phyloP scores from a whole-genome alignment of 35 echinoderm and acorn worm genomes.

The Chiridota heheva region DNA sequence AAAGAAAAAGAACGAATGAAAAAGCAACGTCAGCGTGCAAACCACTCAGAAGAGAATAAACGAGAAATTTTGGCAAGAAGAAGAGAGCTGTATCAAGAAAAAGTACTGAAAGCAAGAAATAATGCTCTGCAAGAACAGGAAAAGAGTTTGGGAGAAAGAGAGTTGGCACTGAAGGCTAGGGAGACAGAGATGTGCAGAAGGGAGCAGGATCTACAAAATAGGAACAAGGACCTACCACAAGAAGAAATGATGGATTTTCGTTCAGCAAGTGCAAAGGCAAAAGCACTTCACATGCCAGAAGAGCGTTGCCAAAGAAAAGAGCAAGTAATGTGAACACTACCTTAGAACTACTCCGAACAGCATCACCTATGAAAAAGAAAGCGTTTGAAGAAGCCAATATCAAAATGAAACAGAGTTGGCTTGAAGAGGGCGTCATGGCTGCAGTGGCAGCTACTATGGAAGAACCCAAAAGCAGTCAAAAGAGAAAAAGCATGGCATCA shows the following conservation, averaged over 20 bases:
- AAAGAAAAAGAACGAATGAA: conserved; percentile 16
- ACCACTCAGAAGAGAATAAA: not conserved
- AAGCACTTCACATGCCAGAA: conserved; percentile 54
- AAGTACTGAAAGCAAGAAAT: not conserved
- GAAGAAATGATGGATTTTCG: conserved; percentile 17
- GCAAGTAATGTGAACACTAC: conserved; percentile 36
- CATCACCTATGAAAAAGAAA: conserved; percentile 47
- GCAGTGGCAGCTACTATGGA: not conserved
- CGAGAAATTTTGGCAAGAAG: not conserved
- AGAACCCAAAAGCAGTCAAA: conserved; percentile 31
- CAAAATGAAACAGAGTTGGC: not conserved
- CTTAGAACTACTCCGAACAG: conserved; percentile 36
- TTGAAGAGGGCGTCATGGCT: conserved; percentile 33
- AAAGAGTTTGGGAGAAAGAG: not conserved
- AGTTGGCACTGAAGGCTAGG: conserved; percentile 14
- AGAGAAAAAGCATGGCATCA: conserved; percentile 30
- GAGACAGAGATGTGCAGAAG: too few relatives aligned
- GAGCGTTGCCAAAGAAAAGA: conserved; percentile 39
- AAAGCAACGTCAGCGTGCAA: conserved; percentile 10
- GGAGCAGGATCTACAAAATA: conserved; percentile 28
- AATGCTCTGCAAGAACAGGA: not conserved
- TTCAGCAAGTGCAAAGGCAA: conserved; percentile 34
- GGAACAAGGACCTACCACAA: conserved; percentile 21
- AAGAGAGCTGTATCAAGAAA: not conserved
- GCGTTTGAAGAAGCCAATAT: not conserved